Conservation (phyloP, 2,888 invertebrate species). For the Drosophila neonasuta region DNA sequence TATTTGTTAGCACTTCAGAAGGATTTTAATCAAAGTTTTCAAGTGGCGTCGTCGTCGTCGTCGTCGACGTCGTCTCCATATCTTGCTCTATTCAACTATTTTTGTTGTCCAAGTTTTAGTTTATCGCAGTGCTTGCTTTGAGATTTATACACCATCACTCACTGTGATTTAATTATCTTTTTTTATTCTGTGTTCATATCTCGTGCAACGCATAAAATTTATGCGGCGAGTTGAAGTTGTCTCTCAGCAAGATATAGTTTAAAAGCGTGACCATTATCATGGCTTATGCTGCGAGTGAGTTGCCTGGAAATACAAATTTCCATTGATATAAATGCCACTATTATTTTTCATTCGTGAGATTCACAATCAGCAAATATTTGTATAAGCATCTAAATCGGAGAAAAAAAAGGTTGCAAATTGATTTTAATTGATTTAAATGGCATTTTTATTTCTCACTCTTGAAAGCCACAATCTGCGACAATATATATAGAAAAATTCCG, state of each 20-base stretch:
- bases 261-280: slow-evolving; percentile 6
- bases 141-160: slow-evolving; percentile 68
- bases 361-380: no score
- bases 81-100: slow-evolving; percentile 1
- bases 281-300: not conserved
- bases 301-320: slow-evolving; percentile 47
- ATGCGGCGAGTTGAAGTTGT: slow-evolving; percentile 35
- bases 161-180: slow-evolving; percentile 71
- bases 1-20: slow-evolving; percentile 75
- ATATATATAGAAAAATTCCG: slow-evolving; percentile 42
- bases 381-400: no score
- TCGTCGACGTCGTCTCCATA: not conserved
- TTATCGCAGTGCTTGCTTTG: slow-evolving; percentile 34
- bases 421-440: no score
- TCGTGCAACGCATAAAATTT: slow-evolving; percentile 30
- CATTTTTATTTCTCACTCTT: no score
- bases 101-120: slow-evolving; percentile 46
- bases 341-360: no score
- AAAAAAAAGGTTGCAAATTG: no score
- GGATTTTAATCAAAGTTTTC: slow-evolving; percentile 76
- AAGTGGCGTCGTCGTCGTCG: slow-evolving; percentile 54
- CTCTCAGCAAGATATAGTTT: slow-evolving; percentile 18
- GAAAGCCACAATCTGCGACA: no score
- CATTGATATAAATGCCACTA: slow-evolving; percentile 46
- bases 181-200: slow-evolving; percentile 21